These are phyloP conservation scores for Stegastes partitus DNA, from an alignment of 2,113 vertebrate genomes.

Conservation along the genomic window DNA sequence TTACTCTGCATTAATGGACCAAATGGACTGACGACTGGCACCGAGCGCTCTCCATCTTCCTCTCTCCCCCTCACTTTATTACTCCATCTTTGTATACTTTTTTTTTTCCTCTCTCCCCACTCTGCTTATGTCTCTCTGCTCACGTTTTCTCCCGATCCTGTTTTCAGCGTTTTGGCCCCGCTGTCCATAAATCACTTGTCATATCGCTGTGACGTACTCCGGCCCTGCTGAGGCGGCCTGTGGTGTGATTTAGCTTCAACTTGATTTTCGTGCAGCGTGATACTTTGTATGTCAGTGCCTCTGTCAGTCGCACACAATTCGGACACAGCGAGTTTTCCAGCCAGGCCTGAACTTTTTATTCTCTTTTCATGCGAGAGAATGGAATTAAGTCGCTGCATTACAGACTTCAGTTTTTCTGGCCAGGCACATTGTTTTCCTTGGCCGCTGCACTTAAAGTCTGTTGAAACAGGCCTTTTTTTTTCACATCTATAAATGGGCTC, in stretches of 20 bases:
- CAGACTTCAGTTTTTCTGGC: slow-evolving; percentile 77
- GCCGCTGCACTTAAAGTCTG: slow-evolving; percentile 70
- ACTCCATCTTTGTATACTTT: slow-evolving; percentile 62
- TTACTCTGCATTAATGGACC: slow-evolving; percentile 78
- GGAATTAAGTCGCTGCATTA: slow-evolving; percentile 75
- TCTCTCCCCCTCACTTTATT: slow-evolving; percentile 37
- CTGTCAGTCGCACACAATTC: slow-evolving; percentile 67
- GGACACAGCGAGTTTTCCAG: slow-evolving; percentile 66
- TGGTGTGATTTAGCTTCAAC: slow-evolving; percentile 57
- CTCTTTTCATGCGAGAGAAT: slow-evolving; percentile 79
- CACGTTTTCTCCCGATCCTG: slow-evolving; percentile 15
- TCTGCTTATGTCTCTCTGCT: slow-evolving; percentile 27
- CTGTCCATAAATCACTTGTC: slow-evolving; percentile 68
- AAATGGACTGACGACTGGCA: slow-evolving; percentile 76
- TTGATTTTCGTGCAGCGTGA: slow-evolving; percentile 70
- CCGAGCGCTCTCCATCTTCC: slow-evolving; percentile 47
- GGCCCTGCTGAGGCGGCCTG: slow-evolving; percentile 53
- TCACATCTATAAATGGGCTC: slow-evolving; percentile 81
- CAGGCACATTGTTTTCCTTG: slow-evolving; percentile 80
- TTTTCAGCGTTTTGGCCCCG: slow-evolving; percentile 35
- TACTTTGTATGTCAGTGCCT: slow-evolving; percentile 73
- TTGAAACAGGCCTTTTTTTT: slow-evolving; percentile 72
- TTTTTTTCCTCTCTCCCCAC: slow-evolving; percentile 13
- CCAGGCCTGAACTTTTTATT: slow-evolving; percentile 66
- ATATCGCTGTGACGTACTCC: slow-evolving; percentile 48